Conservation (phyloP, 2,113 vertebrate species). For the Urocitellus parryii region DNA sequence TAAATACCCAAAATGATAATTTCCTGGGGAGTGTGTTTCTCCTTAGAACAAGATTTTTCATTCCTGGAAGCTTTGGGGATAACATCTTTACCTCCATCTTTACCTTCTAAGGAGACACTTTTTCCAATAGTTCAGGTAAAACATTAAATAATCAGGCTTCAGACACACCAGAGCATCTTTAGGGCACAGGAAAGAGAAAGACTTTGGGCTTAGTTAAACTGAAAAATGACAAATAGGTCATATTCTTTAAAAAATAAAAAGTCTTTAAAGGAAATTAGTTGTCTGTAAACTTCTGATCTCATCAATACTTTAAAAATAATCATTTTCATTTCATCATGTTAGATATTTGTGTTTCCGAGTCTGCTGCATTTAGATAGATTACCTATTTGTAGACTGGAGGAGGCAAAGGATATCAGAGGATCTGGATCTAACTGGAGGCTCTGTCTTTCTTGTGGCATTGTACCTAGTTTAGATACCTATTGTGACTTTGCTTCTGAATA, state of each 20-base stretch:
- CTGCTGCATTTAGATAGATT: neutral
- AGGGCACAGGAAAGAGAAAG: neutral
- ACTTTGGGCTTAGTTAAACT: neutral
- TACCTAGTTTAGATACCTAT: neutral
- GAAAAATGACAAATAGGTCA: neutral
- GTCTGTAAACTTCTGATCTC: neutral
- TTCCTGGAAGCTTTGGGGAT: neutral
- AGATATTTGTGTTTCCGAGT: neutral
- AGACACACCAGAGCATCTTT: neutral
- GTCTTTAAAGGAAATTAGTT: neutral
- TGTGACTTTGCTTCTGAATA: neutral
- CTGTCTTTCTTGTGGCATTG: neutral
- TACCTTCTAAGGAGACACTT: neutral
- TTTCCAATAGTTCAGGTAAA: neutral
- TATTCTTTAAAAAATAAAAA: neutral
- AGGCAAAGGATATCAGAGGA: neutral
- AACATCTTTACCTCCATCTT: neutral
- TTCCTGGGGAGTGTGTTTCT: neutral
- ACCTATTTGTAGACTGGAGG: neutral
- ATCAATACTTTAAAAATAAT: neutral
- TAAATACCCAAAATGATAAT: constrained; percentile 14
- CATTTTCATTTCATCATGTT: neutral
- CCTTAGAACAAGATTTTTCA: neutral
- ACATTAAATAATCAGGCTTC: constrained; percentile 8
- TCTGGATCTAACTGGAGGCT: neutral